These are phyloP conservation scores for Acropora yongei DNA, from an alignment of 64 coral and sea anemone genomes.

Conservation along the genomic window DNA sequence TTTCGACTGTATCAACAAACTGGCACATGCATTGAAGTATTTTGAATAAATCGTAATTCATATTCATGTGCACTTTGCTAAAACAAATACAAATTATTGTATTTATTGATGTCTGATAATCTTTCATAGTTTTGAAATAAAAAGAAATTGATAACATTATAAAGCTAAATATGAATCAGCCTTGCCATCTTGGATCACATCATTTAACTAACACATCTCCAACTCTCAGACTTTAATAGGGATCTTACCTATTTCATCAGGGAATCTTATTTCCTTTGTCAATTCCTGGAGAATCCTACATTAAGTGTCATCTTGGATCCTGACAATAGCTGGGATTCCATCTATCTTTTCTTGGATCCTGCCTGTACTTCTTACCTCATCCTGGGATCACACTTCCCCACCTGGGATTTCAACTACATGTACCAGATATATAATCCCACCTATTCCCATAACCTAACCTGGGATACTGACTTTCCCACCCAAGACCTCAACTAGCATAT, in stretches of 20 bases:
- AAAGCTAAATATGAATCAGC: neutral
- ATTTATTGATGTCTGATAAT: too few species aligned
- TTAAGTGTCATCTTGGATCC: neutral
- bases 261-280: too few species aligned
- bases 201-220: too few species aligned
- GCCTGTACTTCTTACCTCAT: neutral
- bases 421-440: neutral
- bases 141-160: neutral
- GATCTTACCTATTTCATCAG: neutral
- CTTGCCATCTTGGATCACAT: too few species aligned
- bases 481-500: neutral
- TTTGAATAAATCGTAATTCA: neutral
- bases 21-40: neutral
- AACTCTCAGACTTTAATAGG: neutral
- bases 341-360: neutral
- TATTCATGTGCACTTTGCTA: neutral
- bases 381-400: neutral
- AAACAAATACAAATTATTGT: too few species aligned
- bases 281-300: too few species aligned
- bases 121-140: too few species aligned
- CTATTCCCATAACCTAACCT: neutral
- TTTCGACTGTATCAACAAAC: neutral
- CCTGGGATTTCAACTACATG: too few species aligned
- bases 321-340: neutral
- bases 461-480: too few species aligned